Evolutionary conservation across 2,113 vertebrate genomes (phyloP), one percentile per base, ranked within the genome.

Genomic region (Sciurus niger): DNA sequence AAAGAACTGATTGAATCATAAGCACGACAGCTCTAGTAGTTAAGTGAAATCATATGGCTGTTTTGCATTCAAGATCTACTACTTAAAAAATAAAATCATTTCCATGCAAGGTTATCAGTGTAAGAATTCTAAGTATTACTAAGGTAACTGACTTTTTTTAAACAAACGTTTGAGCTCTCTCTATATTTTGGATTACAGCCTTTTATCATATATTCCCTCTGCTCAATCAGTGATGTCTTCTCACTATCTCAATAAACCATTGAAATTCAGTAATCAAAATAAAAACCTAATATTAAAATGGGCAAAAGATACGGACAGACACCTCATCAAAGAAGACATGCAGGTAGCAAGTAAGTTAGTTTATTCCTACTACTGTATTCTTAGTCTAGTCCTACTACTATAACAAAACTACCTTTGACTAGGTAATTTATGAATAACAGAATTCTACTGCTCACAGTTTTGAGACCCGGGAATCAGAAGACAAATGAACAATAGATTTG

Each of bases 51-150:
- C 34, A 84, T n/a, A 58, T 20, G 37, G 20, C 7, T 73, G 2
- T 70, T 89, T 25, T 9, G 1, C 30, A 28, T 46, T 90, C 13
- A 67, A 82, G 2, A 84, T 80, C 9, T 90, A 34, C 37, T 83
- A 34, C 5, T 67, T 90, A 76, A 93, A 96, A 94, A 51, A 28
- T 67, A 67, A 28, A 72, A 68, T 73, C 17, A 73, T 63, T 70
- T 76, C 34, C 32, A 55, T 22, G 34, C 30, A n/a, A 40, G 3
- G 37, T 84, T 90, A 25, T 73, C 37, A 82, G 2, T 80, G 22
- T 34, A 79, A 34, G 5, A 90, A 74, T 46, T 94, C 22, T 95
- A 37, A 79, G 18, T 0, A 65, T 40, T 84, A 53, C 3, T 11
- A 77, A 90, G 9, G 5, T 4, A 4, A n/a, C 43, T 32, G 40